Evolutionary conservation across 2,888 invertebrate genomes (phyloP).

Genomic region (Chymomyza fuscimana): DNA sequence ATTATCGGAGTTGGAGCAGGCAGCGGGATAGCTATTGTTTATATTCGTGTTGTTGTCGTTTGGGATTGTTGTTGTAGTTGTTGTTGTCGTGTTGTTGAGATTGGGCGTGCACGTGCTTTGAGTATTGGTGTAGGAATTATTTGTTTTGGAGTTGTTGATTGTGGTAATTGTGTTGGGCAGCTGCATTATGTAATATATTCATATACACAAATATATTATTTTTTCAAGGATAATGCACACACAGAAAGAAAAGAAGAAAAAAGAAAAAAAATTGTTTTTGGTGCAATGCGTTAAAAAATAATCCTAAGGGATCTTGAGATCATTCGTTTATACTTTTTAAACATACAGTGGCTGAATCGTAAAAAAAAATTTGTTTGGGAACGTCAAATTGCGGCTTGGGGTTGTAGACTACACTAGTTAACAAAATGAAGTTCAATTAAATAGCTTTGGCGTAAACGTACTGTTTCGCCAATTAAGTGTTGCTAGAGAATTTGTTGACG

Average conservation of each 20-base stretch:
- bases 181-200: constrained; percentile 44
- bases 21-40: constrained; percentile 27
- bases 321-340: background rate
- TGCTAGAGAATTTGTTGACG: too few relatives aligned
- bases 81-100: constrained; percentile 27
- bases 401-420: too few relatives aligned
- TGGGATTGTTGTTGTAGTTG: constrained; percentile 29
- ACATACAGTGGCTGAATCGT: background rate
- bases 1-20: constrained; percentile 38
- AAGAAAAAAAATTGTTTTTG: constrained; percentile 49
- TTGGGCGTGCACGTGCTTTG: constrained; percentile 61
- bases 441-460: too few relatives aligned
- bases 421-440: too few relatives aligned
- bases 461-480: too few relatives aligned
- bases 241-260: constrained; percentile 63
- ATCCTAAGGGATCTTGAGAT: background rate
- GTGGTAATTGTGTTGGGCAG: constrained; percentile 39
- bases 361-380: too few relatives aligned
- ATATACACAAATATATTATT: constrained; percentile 19
- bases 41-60: constrained; percentile 20
- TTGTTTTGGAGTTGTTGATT: constrained; percentile 28
- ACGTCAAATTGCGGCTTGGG: too few relatives aligned
- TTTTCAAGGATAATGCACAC: constrained; percentile 36
- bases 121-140: constrained; percentile 40
- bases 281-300: constrained; percentile 52